phyloP scores from a whole-genome alignment of 2,113 vertebrate genomes.

The Python bivittatus region DNA sequence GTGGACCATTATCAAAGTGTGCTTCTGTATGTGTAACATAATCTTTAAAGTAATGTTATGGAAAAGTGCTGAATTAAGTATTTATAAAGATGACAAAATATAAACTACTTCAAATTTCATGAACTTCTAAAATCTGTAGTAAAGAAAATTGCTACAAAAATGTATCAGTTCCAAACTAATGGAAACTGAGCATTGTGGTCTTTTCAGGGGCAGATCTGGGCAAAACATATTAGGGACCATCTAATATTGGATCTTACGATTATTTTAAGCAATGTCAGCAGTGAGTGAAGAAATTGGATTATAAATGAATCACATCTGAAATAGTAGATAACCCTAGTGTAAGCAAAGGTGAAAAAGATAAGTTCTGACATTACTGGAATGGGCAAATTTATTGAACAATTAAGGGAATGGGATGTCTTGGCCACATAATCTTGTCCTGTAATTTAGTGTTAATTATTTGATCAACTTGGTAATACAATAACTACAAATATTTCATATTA shows the following conservation, averaged over 20 bases:
- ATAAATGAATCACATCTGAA: not conserved
- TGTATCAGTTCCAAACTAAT: not conserved
- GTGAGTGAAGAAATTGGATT: conserved; percentile 1
- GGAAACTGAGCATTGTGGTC: not conserved
- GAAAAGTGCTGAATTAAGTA: conserved; percentile 22
- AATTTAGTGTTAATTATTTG: not conserved
- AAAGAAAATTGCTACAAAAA: conserved; percentile 30
- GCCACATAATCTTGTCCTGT: not conserved
- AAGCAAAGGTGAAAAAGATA: not conserved
- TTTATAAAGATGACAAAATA: conserved; percentile 9
- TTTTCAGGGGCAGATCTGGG: not conserved
- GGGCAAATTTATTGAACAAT: not conserved
- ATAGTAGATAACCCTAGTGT: not conserved
- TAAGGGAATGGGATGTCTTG: not conserved
- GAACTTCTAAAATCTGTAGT: not conserved
- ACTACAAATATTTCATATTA: not conserved
- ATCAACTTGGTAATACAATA: not conserved
- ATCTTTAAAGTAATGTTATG: conserved; percentile 8
- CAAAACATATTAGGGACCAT: not conserved
- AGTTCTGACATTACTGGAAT: not conserved
- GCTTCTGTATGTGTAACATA: not conserved
- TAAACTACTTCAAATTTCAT: conserved; percentile 3
- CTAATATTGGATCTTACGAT: not conserved
- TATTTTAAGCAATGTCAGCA: not conserved
- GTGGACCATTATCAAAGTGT: not conserved